A percentile compares a stretch with the other conserved stretches of the same genome.
Conservation (phyloP, 2,797 vertebrate genomes). For the Enteromius thamalakanensis region DNA sequence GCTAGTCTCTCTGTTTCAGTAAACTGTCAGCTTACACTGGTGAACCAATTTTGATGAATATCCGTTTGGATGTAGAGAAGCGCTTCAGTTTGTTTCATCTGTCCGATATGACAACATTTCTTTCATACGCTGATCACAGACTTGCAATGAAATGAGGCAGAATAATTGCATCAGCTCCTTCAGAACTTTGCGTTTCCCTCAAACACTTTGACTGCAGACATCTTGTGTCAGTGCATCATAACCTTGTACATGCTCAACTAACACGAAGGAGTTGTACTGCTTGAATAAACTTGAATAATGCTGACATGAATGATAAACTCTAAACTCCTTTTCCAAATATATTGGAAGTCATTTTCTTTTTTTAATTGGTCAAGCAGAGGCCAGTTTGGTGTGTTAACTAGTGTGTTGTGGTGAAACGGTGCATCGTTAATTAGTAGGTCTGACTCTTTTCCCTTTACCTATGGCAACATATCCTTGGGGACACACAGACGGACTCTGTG, state of each 20-base stretch:
- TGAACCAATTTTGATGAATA: not conserved
- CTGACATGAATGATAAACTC: not conserved
- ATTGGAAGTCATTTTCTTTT: not conserved
- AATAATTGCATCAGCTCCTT: slow-evolving; percentile 12
- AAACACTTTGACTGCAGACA: not conserved
- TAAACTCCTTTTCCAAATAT: not conserved
- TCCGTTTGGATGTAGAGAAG: not conserved
- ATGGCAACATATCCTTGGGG: slow-evolving; percentile 76
- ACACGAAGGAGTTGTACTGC: not conserved
- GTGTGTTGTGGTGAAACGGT: slow-evolving; percentile 76
- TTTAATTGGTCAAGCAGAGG: not conserved
- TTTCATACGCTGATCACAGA: not conserved
- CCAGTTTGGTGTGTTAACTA: slow-evolving; percentile 59
- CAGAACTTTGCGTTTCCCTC: not conserved
- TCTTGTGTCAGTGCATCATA: not conserved
- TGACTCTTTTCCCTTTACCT: slow-evolving; percentile 68
- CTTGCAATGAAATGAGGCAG: not conserved
- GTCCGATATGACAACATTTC: slow-evolving; percentile 2
- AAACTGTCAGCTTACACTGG: not conserved
- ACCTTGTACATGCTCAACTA: not conserved
- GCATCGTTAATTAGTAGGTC: slow-evolving; percentile 77
- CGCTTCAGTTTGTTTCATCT: not conserved
- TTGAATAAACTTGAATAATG: not conserved
- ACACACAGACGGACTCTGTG: slow-evolving; percentile 69
- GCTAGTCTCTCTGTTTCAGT: not conserved